These are phyloP conservation scores for Mastigias papua DNA, from an alignment of 30 jellyfish, hydroid and myxozoan genomes.

Conservation along the genomic window DNA sequence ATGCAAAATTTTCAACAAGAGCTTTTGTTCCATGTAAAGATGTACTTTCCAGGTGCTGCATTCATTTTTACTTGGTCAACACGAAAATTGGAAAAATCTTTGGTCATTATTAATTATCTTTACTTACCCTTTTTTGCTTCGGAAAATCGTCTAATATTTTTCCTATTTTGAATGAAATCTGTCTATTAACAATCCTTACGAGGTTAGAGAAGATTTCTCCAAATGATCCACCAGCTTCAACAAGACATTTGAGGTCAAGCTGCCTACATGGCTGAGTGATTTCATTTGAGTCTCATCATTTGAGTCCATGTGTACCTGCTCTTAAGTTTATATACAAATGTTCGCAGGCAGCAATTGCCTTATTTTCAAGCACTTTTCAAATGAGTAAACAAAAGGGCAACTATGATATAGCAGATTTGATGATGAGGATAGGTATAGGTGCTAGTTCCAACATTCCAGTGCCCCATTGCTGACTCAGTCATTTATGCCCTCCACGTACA, in stretches of 20 bases:
- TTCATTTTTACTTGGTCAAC: too few species aligned
- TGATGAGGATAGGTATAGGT: too few species aligned
- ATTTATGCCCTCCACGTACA: too few species aligned
- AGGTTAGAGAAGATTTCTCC: not conserved
- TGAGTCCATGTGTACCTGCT: conserved; percentile 36
- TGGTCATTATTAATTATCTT: not conserved
- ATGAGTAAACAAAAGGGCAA: not conserved
- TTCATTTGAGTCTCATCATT: conserved; percentile 21
- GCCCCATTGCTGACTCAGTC: too few species aligned
- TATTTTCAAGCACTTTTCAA: not conserved
- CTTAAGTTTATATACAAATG: not conserved
- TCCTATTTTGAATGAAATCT: not conserved
- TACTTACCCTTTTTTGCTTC: not conserved
- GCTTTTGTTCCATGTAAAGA: too few species aligned
- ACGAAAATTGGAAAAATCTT: too few species aligned
- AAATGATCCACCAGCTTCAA: conserved; percentile 53
- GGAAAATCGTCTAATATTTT: not conserved
- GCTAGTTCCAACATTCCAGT: too few species aligned
- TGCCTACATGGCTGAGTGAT: conserved; percentile 57
- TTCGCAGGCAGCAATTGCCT: not conserved
- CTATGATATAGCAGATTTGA: too few species aligned
- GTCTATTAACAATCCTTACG: not conserved
- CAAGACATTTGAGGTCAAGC: conserved; percentile 64
- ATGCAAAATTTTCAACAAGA: too few species aligned
- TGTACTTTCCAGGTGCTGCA: too few species aligned